Evolutionary conservation across 2,888 invertebrate species (phyloP).

Genomic region (Herminia tarsipennalis): DNA sequence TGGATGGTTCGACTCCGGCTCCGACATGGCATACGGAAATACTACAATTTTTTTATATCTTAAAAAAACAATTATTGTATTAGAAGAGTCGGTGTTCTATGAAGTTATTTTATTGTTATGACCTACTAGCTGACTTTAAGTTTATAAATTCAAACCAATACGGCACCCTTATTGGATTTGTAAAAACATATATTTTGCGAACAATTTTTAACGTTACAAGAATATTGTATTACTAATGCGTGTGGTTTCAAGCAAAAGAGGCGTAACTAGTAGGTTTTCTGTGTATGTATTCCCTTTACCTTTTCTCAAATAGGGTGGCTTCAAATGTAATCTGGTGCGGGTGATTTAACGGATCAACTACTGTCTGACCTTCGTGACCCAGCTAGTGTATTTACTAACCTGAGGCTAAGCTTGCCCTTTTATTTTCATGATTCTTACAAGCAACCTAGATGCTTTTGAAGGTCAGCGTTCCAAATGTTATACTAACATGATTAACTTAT

Average conservation of each 20-base stretch:
- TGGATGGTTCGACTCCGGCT: no score
- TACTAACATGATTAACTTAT: no score
- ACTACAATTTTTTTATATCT: no score
- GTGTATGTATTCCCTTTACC: conserved; percentile 3
- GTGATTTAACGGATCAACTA: conserved; percentile 13
- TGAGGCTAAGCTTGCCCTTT: not conserved
- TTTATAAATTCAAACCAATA: conserved; percentile 2
- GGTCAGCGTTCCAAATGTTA: no score
- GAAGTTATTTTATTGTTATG: no score
- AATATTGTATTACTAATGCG: conserved; percentile 10
- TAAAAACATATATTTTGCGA: conserved; percentile 4
- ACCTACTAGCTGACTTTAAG: no score
- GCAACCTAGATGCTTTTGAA: not conserved
- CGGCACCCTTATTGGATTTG: conserved; percentile 8
- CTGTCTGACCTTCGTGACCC: conserved; percentile 10
- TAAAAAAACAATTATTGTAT: no score
- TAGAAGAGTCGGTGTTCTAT: no score
- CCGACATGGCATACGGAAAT: no score
- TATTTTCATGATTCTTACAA: not conserved
- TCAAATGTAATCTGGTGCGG: conserved; percentile 9
- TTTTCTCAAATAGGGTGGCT: conserved; percentile 7
- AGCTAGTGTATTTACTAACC: not conserved
- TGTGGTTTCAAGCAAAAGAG: conserved; percentile 5
- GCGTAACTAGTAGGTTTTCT: conserved; percentile 7
- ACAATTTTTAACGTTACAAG: not conserved